Evolutionary conservation across 2,888 invertebrate genomes (phyloP), one percentile per base, ranked within the genome.

Genomic region (Tethea ocularis): DNA sequence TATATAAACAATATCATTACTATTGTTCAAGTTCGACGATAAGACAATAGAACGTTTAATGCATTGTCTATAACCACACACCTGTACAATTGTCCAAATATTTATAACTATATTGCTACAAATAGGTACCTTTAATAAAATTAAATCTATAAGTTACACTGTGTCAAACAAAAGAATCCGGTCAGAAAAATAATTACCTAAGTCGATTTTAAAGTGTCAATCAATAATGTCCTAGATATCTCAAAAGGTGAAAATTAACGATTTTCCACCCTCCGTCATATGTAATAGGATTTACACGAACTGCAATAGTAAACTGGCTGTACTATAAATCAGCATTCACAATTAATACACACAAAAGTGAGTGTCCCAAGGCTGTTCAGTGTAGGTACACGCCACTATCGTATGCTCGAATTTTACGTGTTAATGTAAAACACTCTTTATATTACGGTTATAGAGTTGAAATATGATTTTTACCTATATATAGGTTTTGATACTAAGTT

Each of bases 351-450:
- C 76, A 84, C 82, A 82, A 85, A 86, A 87, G 86, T 87, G 87
- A 87, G 85, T 86, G 87, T 79, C 68, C 74, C 87, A 88, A 88
- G 88, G 88, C 79, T 82, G 82, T 78, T 84, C 71, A 63, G 84
- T 84, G 74, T n/a, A n/a, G n/a, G n/a, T 72, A 75, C 78, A 70
- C 73, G 71, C 69, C 64, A 71, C 71, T 74, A 72, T 72, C 74
- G 74, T 68, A 75, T 80, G 79, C 75, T 80, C 75, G 80, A 77
- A 80, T 80, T 82, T 75, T 68, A 67, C 63, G 65, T 63, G 72
- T 72, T 70, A 71, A 63, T 68, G 74, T 70, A 78, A 83, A 81
- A 72, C 69, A 67, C 68, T 71, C 84, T 76, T 72, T 82, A 74
- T 67, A 62, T 67, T 60, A 33, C 13, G 55, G 56, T 1, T 24